Conservation (phyloP, 2,113 vertebrate species). For the Rynchops niger region DNA sequence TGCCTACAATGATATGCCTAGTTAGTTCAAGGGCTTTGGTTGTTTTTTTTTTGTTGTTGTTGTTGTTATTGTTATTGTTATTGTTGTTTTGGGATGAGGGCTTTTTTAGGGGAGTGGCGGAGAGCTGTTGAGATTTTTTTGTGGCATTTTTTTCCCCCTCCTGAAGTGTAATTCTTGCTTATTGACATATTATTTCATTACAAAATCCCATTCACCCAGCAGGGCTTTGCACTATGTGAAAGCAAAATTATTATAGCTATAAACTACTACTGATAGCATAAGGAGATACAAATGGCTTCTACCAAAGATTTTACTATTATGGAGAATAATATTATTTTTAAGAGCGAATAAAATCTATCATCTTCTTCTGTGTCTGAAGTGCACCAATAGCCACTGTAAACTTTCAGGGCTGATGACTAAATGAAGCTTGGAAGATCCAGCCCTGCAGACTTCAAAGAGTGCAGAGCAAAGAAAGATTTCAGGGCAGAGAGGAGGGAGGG, state of each 20-base stretch:
- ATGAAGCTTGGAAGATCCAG: neutral
- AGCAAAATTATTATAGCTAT: neutral
- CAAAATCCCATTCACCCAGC: neutral
- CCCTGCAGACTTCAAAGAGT: neutral
- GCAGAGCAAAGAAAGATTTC: neutral
- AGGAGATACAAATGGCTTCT: neutral
- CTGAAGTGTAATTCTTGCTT: neutral
- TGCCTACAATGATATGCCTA: neutral
- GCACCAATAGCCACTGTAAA: neutral
- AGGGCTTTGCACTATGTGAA: neutral
- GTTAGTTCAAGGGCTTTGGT: neutral
- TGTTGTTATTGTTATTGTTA: neutral
- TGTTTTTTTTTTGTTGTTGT: too few species aligned
- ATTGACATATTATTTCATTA: neutral
- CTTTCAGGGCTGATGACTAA: neutral
- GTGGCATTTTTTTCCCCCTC: neutral
- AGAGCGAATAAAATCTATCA: neutral
- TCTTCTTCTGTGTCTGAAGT: neutral
- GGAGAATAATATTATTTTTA: neutral
- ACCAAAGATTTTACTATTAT: slow-evolving; percentile 10
- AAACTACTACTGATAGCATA: neutral
- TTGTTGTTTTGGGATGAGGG: neutral
- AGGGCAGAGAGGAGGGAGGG: neutral
- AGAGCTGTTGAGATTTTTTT: accelerated
- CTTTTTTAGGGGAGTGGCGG: accelerated